Conservation (phyloP, 2,888 invertebrate species). For the Sinotaia quadrata region DNA sequence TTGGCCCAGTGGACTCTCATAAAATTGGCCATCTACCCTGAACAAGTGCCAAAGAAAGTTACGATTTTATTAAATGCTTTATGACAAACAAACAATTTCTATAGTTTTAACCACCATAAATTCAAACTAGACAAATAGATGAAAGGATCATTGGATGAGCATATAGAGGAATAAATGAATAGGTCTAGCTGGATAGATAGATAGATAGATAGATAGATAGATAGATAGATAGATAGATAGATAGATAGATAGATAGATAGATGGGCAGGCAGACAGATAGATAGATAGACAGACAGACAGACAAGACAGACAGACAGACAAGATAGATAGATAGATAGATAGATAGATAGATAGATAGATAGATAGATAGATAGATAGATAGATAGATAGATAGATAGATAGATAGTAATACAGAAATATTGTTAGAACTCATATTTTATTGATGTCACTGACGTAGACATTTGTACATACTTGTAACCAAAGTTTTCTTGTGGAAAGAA, state of each 20-base stretch:
- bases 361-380: not conserved
- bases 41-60: not conserved
- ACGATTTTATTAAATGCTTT: not conserved
- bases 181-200: too few species aligned
- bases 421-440: not conserved
- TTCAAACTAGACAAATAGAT: too few species aligned
- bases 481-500: constrained; percentile 36
- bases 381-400: not conserved
- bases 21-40: constrained; percentile 21
- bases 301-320: too few species aligned
- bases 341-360: not conserved
- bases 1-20: constrained; percentile 9
- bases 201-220: too few species aligned
- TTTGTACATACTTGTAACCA: constrained; percentile 46
- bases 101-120: too few species aligned
- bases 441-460: not conserved
- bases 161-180: too few species aligned
- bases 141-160: too few species aligned
- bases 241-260: too few species aligned
- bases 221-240: too few species aligned
- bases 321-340: not conserved
- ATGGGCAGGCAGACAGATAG: too few species aligned
- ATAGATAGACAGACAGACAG: too few species aligned
- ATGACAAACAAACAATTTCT: too few species aligned
- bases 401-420: not conserved